Base-by-base conservation (phyloP, 1,140 invertebrate species). In the Hetaerina americana region DNA sequence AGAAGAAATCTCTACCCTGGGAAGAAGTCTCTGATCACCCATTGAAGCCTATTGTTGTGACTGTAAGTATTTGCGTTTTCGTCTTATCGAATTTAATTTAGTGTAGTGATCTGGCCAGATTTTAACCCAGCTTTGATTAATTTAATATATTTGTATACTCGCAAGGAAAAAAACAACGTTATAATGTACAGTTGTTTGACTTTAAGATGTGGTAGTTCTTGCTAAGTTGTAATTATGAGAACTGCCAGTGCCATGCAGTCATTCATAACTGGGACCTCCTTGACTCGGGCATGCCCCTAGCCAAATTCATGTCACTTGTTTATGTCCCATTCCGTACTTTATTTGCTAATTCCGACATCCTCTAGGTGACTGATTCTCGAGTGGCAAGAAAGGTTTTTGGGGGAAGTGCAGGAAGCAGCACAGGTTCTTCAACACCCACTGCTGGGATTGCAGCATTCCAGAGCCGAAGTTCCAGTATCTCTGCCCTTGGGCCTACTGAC, bases 1-100 rank as follows among this genome's bases (percentile, higher is more conserved):
- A 57, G 40, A 57, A 12, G 40, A 57, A 12, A n/a, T 18, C 40
- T 18, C 22, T 57, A 5, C 1, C 22, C 1, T 57, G 40, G 40
- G 79, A 80, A 74, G 78, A 79, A 73, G 78, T 83, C 10, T 74
- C 74, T 18, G 81, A 82, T 69, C 85, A 87, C 79, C 85, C 85
- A 22, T 76, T 89, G 12, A 88, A 87, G 79, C 82, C 82, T 69
- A 78, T 85, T 10, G 81, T 79, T 27, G 73, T 80, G 26, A 79
- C 76, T 28, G 84, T 84, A 80, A 79, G 74, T 73, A 29, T 28
- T 69, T 69, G 28, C 26, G n/a, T 66, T 40, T 27, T 69, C n/a
- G 31, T 69, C 69, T 26, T 66, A 31, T 71, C 73, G 67, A 72
- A 29, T 6, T 26, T 27, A 24, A 71, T 71, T 26, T n/a, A n/a